Percentiles rank a stretch among this genome's conserved stretches.
These are phyloP conservation scores for Apostichopus leukothele DNA, from an alignment of 53 echinoderm and acorn worm species.

Conservation along the genomic window DNA sequence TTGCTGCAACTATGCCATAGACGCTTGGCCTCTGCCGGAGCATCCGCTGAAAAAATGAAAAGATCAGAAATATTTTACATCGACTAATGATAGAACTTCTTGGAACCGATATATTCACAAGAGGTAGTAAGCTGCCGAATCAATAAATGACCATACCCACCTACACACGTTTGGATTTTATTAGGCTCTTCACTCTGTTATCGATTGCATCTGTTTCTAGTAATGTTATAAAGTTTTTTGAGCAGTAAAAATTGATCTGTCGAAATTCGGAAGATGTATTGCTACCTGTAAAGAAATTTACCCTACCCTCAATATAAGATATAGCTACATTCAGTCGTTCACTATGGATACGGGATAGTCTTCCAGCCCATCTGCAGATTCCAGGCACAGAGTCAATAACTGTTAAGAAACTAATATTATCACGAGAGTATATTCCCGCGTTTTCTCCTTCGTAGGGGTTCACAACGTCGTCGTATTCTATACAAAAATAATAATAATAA, in stretches of 20 bases:
- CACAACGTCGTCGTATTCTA: not conserved
- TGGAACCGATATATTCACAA: not conserved
- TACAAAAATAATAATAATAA: not conserved
- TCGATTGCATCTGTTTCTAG: not conserved
- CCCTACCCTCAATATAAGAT: not conserved
- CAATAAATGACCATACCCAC: not conserved
- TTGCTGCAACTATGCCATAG: not conserved
- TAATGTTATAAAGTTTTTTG: not conserved
- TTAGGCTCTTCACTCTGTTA: not conserved
- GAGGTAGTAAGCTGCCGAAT: not conserved
- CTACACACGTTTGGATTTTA: too few relatives aligned
- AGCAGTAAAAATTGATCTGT: too few relatives aligned
- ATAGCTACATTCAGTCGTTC: not conserved
- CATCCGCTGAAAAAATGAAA: not conserved
- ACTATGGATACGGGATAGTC: not conserved
- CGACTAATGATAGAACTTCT: not conserved
- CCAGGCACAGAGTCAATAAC: not conserved
- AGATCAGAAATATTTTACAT: not conserved
- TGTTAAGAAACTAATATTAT: not conserved
- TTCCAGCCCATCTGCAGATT: not conserved
- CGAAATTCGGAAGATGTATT: too few relatives aligned
- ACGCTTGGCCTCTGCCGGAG: not conserved
- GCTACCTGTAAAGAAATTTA: not conserved
- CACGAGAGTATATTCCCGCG: not conserved
- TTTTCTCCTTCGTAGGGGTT: not conserved